These are phyloP conservation scores for Latrodectus hesperus DNA, from an alignment of 2,888 invertebrate species.

Conservation along the genomic window DNA sequence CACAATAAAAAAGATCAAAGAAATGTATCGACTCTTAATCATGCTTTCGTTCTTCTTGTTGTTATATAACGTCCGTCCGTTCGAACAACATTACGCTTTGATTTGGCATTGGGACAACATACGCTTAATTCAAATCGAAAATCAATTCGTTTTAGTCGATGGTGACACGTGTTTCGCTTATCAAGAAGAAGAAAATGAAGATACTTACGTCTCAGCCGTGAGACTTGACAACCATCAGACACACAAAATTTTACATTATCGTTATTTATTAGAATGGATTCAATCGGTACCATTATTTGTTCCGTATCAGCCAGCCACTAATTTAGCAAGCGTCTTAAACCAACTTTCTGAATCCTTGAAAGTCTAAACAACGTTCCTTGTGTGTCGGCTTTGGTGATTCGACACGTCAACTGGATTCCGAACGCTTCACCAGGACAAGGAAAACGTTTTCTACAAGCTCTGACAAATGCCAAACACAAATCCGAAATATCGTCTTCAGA, in stretches of 20 bases:
- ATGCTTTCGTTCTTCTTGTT: not conserved
- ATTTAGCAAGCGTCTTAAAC: not conserved
- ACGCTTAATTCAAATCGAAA: not conserved
- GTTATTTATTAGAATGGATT: constrained; percentile 4
- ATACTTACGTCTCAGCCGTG: not conserved
- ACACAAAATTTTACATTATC: constrained; percentile 9
- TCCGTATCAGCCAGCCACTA: not conserved
- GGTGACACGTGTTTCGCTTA: not conserved
- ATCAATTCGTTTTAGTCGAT: not conserved
- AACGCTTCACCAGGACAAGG: too few relatives aligned
- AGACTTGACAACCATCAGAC: not conserved
- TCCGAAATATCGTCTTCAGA: too few relatives aligned
- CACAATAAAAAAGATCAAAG: not conserved
- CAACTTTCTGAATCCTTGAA: not conserved
- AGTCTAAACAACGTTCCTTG: too few relatives aligned
- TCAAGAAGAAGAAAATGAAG: not conserved
- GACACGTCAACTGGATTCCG: too few relatives aligned
- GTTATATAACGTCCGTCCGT: not conserved
- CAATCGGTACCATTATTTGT: not conserved
- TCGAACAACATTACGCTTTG: not conserved
- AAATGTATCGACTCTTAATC: not conserved
- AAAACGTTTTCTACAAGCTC: too few relatives aligned
- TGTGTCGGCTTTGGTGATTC: too few relatives aligned
- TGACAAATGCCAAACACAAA: too few relatives aligned
- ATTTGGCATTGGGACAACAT: not conserved